Evolutionary conservation across 2,888 invertebrate genomes (phyloP).

Genomic region (Cheilosia vernalis): DNA sequence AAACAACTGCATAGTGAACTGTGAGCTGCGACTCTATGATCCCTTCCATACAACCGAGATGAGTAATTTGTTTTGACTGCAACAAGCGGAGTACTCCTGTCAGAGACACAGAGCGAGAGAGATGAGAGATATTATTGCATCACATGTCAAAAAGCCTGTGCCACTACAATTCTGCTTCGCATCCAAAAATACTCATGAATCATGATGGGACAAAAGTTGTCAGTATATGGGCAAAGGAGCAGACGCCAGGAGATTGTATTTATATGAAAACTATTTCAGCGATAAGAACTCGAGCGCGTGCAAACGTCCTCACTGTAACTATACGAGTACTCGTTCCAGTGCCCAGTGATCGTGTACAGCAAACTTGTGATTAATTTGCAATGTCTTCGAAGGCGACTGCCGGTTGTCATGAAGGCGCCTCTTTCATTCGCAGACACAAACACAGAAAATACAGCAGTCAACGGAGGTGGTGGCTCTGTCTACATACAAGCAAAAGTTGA

Average conservation of each 20-base stretch:
- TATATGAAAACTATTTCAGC: constrained; percentile 10
- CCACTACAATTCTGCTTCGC: neutral
- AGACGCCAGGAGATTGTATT: neutral
- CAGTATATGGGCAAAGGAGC: constrained; percentile 32
- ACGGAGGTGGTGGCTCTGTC: constrained; percentile 25
- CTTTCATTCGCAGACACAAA: constrained; percentile 49
- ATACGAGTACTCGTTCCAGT: neutral
- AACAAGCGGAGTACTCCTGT: constrained; percentile 36
- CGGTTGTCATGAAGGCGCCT: constrained; percentile 73
- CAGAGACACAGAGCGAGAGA: too few species aligned
- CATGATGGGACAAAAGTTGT: constrained; percentile 6
- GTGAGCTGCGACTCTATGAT: constrained; percentile 7
- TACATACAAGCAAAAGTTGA: constrained; percentile 29
- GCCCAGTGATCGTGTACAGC: constrained; percentile 38
- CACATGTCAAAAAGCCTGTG: constrained; percentile 41
- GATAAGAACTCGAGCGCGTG: constrained; percentile 56
- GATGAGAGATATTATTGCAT: constrained; percentile 20
- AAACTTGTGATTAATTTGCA: constrained; percentile 64
- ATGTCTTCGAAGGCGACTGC: constrained; percentile 69
- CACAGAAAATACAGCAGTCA: constrained; percentile 31
- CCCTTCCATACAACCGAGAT: constrained; percentile 11
- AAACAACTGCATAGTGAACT: constrained; percentile 25
- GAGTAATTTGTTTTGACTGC: constrained; percentile 69
- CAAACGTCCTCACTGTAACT: constrained; percentile 5
- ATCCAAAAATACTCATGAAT: constrained; percentile 25